Conservation (phyloP, 2,797 vertebrate species). For the Meriones psammophilus region DNA sequence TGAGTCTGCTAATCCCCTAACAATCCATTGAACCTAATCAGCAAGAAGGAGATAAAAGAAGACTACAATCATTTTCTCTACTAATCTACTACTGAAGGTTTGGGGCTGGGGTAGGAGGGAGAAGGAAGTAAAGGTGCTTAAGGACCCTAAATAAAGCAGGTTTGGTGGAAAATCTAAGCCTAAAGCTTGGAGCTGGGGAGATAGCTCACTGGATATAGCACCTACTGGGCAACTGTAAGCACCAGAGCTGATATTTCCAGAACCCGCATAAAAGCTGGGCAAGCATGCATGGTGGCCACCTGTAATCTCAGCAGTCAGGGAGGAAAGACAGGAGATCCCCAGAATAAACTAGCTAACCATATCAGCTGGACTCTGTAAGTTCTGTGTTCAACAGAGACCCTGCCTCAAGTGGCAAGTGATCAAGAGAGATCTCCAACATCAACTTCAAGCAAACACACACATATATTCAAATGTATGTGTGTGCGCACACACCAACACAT, state of each 20-base stretch:
- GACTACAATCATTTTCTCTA: too few species aligned
- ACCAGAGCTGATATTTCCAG: neutral
- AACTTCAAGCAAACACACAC: neutral
- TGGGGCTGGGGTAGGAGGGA: too few species aligned
- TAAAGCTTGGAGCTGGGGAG: too few species aligned
- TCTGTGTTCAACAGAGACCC: neutral
- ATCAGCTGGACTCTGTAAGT: neutral
- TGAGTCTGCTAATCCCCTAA: too few species aligned
- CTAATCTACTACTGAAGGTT: too few species aligned
- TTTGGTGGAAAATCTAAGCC: too few species aligned
- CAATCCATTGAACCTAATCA: too few species aligned
- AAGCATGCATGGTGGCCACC: neutral
- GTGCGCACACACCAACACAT: neutral
- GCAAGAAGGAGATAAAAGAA: too few species aligned
- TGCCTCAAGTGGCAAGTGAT: neutral
- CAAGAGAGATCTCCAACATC: neutral
- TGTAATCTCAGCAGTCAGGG: neutral
- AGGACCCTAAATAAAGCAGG: too few species aligned
- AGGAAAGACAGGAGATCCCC: neutral
- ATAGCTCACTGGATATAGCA: neutral
- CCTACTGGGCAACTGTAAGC: too few species aligned
- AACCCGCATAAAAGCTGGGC: neutral
- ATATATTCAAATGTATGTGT: neutral
- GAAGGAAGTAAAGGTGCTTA: too few species aligned
- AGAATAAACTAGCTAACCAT: neutral